Evolutionary conservation across 2,888 invertebrate species (phyloP), one percentile per base, ranked within the genome.

Genomic region (Noctua janthe): DNA sequence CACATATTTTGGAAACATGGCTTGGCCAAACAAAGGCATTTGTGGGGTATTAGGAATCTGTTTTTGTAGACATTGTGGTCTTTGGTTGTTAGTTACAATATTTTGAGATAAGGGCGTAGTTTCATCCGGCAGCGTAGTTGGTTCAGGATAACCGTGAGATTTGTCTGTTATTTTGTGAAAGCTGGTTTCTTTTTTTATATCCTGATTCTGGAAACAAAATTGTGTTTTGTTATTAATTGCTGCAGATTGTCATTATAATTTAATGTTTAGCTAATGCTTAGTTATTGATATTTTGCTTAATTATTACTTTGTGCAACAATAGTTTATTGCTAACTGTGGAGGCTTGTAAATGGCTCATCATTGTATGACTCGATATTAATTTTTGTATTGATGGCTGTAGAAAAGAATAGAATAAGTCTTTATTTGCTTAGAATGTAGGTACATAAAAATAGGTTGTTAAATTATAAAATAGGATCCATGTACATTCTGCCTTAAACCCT

Each of bases 91-190:
- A 7, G 47, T 2, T 0, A 6, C 35, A n/a, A 54, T 67, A 29
- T 56, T 70, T 3, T 75, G 70, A 7, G 29, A 7, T 0, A 69
- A n/a, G 13, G 20, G 35, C 1, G 70, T 43, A 17, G 75, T 76
- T 0, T 90, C 87, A 2, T 77, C 77, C 0, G 93, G 93, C 6
- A 92, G 92, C 2, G 87, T 90, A 0, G 81, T 82, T 0, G 94
- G 94, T 80, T 94, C 95, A 0, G 93, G 93, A 51, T 90, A 92
- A 1, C 71, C 35, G 13, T 92, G 91, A 1, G 77, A 82, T 62
- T 88, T 91, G 29, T 92, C 91, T 0, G 85, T 72, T 5, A 90
- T 74, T 67, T 78, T 89, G 10, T 90, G 84, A 0, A 89, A 56
- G 35, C n/a, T 69, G 47, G 1, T 47, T 47, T 86, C 87, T 74